These are phyloP conservation scores for Brachyrhaphis roseni DNA, from an alignment of 2,797 vertebrate genomes.

Conservation along the genomic window DNA sequence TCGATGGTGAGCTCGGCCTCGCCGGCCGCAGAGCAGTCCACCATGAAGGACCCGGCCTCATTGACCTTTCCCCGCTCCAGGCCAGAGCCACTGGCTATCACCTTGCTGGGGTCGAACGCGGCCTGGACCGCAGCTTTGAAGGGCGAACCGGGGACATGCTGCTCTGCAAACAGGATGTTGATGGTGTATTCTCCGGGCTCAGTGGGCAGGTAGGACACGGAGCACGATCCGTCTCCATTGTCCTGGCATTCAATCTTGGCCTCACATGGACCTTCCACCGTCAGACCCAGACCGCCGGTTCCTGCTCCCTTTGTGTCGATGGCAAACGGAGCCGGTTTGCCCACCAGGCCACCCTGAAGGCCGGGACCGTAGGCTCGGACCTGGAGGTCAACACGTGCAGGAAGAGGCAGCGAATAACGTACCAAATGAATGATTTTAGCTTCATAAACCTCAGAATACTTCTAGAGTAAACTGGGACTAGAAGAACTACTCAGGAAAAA, in stretches of 20 bases:
- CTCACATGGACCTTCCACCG: slow-evolving; percentile 94
- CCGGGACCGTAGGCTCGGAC: slow-evolving; percentile 91
- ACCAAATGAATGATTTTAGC: background rate
- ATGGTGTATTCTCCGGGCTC: slow-evolving; percentile 92
- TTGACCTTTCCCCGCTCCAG: slow-evolving; percentile 87
- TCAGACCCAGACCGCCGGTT: slow-evolving; percentile 91
- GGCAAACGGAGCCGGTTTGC: slow-evolving; percentile 87
- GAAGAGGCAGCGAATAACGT: background rate
- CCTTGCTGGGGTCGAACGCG: slow-evolving; percentile 87
- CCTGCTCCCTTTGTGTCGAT: slow-evolving; percentile 95
- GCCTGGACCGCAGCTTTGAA: slow-evolving; percentile 89
- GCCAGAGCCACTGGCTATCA: slow-evolving; percentile 89
- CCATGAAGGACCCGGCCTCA: slow-evolving; percentile 85
- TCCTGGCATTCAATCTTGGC: slow-evolving; percentile 97
- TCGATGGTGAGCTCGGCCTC: slow-evolving; percentile 94
- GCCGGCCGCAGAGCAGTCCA: slow-evolving; percentile 92
- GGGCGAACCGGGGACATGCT: slow-evolving; percentile 91
- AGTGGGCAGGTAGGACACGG: slow-evolving; percentile 93
- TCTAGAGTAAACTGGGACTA: background rate
- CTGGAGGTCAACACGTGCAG: slow-evolving; percentile 58
- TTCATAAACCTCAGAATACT: background rate
- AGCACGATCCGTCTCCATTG: slow-evolving; percentile 93
- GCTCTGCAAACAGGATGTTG: slow-evolving; percentile 93
- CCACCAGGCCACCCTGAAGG: slow-evolving; percentile 88
- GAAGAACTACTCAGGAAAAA: background rate